Base-by-base conservation (phyloP, 92 coral and sea anemone genomes). In the Parazoanthus atlanticus region DNA sequence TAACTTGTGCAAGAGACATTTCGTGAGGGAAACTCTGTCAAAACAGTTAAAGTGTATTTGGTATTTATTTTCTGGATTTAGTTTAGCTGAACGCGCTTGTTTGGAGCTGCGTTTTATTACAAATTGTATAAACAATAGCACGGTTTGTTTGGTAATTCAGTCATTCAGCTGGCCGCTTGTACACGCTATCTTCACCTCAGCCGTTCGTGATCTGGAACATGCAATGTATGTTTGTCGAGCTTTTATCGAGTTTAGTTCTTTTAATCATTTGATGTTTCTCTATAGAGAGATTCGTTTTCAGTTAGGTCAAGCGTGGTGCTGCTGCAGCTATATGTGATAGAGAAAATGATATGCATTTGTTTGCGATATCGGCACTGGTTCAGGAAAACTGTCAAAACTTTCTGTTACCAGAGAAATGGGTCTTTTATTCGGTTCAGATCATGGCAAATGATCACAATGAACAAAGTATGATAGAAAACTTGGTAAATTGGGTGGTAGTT, bases 111-210 rank as follows among this genome's bases (percentile, higher is more conserved):
- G 17, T 76, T 40, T 70, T 67, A 67, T 84, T 41, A 40, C 77
- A 84, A 34, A 41, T 46, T 84, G 66, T 84, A 43, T 32, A 84
- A 84, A 69, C 78, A 84, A 84, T 25, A 70, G 78, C 9, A 1
- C 26, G 17, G 65, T 70, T 69, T 84, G 87, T 84, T 84, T 84
- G 78, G 78, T 70, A 84, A 84, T 38, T 32, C 86, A 46, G 36
- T 3, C 40, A 40, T 83, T 67, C 61, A 67, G 49, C 29, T 7
- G 3, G 36, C 78, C 8, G 76, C 15, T 33, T 17, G 76, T 10
- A 84, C 87, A 84, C 87, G 87, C 87, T 69, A 84, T 84, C 66
- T 84, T 84, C 49, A 26, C 58, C 16, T 6, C 34, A 16, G 58
- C 75, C 76, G 56, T 65, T 38, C 74, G 64, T 28, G 71, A 65